Base-by-base conservation (phyloP, 2,113 vertebrate species). In the Sebastes fasciatus region DNA sequence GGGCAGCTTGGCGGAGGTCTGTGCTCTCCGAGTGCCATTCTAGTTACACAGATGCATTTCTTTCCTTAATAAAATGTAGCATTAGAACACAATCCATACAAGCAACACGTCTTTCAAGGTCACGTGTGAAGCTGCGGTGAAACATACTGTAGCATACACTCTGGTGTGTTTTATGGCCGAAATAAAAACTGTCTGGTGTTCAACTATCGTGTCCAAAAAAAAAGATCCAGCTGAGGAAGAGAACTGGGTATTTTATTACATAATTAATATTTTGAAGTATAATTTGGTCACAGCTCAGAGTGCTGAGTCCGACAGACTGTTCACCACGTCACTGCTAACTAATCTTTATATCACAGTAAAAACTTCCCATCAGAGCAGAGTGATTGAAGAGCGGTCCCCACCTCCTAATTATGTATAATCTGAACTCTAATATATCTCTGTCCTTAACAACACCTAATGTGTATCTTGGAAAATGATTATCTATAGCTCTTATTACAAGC, bases 121-220 rank as follows among this genome's bases (percentile, higher is more conserved):
- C 48, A 48, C 3, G 3, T 23, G 67, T 72, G 72, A 42, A 58
- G 46, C 52, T 45, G 62, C 51, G 58, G 43, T 60, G 74, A 78
- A 81, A 81, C 58, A 58, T n/a, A 16, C 74, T 55, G 23, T 49
- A 48, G 48, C 70, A n/a, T 51, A 8, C 19, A 77, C 21, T 57
- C 5, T 2, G 6, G 12, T 46, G 23, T 70, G 43, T 73, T 87
- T 87, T 74, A 88, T 62, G 52, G 40, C 23, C 45, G 46, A 34
- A 75, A 84, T 85, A 79, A 88, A 88, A 85, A 60, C 74, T 64
- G 63, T 23, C 68, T 58, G 49, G 34, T 71, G 72, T 67, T 75
- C 48, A 66, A 67, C 82, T 74, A 74, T 79, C 68, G 17, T 61
- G 76, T 79, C 66, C 17, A 7, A 70, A 57, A 72, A 85, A 82